Conservation (phyloP, 2,797 vertebrate genomes). For the Mus minutoides region DNA sequence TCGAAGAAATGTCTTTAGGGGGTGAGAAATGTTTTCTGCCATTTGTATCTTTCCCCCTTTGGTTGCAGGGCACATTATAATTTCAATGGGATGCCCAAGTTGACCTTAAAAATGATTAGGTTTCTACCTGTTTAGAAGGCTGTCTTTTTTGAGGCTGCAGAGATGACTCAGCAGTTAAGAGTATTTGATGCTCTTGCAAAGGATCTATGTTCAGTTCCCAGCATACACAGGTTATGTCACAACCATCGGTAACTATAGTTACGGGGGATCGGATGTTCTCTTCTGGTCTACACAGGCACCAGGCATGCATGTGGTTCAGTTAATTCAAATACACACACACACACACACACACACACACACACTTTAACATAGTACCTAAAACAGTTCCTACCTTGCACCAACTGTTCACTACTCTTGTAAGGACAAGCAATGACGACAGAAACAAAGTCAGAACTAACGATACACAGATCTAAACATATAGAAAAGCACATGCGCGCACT, state of each 20-base stretch:
- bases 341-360: too few species aligned
- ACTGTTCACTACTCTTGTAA: neutral
- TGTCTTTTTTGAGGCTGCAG: neutral
- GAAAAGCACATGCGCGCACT: neutral
- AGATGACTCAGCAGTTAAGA: neutral
- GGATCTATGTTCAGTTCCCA: neutral
- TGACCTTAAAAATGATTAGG: neutral
- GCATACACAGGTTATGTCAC: too few species aligned
- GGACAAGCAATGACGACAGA: constrained; percentile 19
- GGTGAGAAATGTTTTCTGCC: neutral
- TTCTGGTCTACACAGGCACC: neutral
- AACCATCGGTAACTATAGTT: neutral
- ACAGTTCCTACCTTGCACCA: neutral
- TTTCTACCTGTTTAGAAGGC: neutral
- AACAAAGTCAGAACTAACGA: constrained; percentile 44
- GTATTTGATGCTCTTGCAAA: neutral
- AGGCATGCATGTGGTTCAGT: neutral
- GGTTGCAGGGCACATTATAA: neutral
- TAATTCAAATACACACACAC: too few species aligned
- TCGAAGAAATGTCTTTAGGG: neutral
- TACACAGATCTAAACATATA: neutral
- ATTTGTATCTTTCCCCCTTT: neutral
- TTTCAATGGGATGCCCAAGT: neutral
- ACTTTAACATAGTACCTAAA: neutral
- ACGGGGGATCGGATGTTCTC: neutral